A percentile compares a stretch with the other conserved stretches of the same genome.
Conservation (phyloP, 2,888 invertebrate species). For the Escarpia spicata region DNA sequence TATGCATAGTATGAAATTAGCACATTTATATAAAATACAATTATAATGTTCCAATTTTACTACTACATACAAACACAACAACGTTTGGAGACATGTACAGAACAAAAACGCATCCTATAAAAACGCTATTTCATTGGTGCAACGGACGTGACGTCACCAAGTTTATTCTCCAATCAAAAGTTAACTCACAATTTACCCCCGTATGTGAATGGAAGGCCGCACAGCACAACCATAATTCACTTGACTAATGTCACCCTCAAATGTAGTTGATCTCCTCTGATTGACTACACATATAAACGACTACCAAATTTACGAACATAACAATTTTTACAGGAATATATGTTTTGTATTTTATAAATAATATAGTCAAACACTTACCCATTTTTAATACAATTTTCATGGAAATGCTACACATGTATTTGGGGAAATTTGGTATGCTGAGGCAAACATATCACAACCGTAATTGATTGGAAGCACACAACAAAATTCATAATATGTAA, state of each 20-base stretch:
- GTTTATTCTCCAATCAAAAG: not conserved
- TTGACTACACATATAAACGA: not conserved
- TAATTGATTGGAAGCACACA: too few species aligned
- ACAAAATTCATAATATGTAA: too few species aligned
- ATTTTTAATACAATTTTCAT: too few species aligned
- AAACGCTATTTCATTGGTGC: not conserved
- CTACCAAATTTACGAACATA: too few species aligned
- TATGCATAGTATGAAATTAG: too few species aligned
- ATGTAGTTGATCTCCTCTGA: not conserved
- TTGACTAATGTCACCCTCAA: not conserved
- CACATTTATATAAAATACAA: too few species aligned
- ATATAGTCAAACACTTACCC: too few species aligned
- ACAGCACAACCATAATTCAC: not conserved
- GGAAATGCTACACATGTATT: too few species aligned
- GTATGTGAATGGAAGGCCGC: not conserved
- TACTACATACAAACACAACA: not conserved
- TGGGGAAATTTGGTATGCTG: too few species aligned
- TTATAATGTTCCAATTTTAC: not conserved
- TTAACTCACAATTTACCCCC: not conserved
- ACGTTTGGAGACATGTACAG: not conserved
- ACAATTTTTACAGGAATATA: too few species aligned
- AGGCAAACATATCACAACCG: too few species aligned
- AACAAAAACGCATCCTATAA: not conserved
- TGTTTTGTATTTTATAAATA: too few species aligned
- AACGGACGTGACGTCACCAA: not conserved